Evolutionary conservation across 2,888 invertebrate genomes (phyloP).

Genomic region (Campoplex nolae): DNA sequence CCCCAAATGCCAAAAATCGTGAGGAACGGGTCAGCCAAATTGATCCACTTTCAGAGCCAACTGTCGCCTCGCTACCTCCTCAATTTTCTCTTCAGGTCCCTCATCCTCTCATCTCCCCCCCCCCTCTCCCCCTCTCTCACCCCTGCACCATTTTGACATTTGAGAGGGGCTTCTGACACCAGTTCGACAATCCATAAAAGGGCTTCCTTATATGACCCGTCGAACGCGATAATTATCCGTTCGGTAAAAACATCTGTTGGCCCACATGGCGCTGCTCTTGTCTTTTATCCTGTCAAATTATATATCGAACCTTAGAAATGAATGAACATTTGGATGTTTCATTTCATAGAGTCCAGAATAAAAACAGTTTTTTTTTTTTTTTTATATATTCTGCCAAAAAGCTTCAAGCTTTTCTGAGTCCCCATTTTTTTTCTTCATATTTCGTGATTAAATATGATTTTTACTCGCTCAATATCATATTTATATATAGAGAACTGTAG

Average conservation of each 20-base stretch:
- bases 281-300: background rate
- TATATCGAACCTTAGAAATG: background rate
- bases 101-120: background rate
- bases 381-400: background rate
- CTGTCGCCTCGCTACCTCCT: constrained; percentile 32
- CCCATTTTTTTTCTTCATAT: background rate
- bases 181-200: constrained; percentile 13
- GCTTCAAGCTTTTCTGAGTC: background rate
- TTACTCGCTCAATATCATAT: background rate
- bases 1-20: constrained; percentile 37
- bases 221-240: constrained; percentile 58
- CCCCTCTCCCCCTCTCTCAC: background rate
- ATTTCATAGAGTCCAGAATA: background rate
- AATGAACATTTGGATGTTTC: background rate
- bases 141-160: constrained; percentile 8
- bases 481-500: background rate
- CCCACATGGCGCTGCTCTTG: constrained; percentile 53
- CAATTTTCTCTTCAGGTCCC: background rate
- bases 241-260: constrained; percentile 61
- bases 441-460: background rate
- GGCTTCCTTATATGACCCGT: constrained; percentile 31
- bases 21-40: constrained; percentile 40
- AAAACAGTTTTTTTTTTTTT: background rate
- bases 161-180: constrained; percentile 12
- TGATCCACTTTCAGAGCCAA: constrained; percentile 22